Evolutionary conservation across 2,113 vertebrate genomes (phyloP).

Genomic region (Gymnobelideus leadbeateri): DNA sequence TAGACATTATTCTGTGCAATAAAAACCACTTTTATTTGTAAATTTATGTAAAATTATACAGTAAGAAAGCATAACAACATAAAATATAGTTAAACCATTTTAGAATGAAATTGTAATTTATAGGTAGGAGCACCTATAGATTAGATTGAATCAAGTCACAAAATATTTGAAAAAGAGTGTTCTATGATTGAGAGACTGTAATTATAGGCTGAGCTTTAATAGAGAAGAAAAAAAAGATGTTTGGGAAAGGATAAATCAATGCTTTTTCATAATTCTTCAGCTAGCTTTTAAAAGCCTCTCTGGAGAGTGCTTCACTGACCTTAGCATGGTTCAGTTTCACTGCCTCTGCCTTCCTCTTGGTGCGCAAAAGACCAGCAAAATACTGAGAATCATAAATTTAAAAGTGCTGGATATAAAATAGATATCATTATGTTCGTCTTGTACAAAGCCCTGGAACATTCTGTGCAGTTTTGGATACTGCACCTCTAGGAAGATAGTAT

Average conservation of each 20-base stretch:
- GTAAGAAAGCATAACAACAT: constrained; percentile 8
- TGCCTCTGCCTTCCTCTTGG: constrained; percentile 29
- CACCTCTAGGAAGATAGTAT: background rate
- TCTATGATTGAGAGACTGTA: constrained; percentile 16
- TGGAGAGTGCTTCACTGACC: constrained; percentile 29
- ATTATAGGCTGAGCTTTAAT: background rate
- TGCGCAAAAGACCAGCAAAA: constrained; percentile 14
- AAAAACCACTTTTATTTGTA: background rate
- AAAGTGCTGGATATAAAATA: constrained; percentile 44
- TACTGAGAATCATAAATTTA: constrained; percentile 7
- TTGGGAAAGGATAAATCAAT: constrained; percentile 44
- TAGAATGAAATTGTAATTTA: constrained; percentile 17
- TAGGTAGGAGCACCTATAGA: constrained; percentile 11
- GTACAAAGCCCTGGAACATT: background rate
- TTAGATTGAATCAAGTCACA: constrained; percentile 32
- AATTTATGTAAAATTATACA: constrained; percentile 19
- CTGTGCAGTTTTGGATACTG: background rate
- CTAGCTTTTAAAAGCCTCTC: constrained; percentile 21
- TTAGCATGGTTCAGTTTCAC: constrained; percentile 26
- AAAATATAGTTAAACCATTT: background rate
- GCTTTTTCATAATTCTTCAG: background rate
- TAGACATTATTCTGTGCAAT: background rate
- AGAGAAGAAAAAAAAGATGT: constrained; percentile 17
- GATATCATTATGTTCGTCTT: constrained; percentile 22
- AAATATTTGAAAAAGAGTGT: constrained; percentile 14